Evolutionary conservation across 2,113 vertebrate species (phyloP), one percentile per base, ranked within the genome.

Genomic region (Peromyscus polionotus): DNA sequence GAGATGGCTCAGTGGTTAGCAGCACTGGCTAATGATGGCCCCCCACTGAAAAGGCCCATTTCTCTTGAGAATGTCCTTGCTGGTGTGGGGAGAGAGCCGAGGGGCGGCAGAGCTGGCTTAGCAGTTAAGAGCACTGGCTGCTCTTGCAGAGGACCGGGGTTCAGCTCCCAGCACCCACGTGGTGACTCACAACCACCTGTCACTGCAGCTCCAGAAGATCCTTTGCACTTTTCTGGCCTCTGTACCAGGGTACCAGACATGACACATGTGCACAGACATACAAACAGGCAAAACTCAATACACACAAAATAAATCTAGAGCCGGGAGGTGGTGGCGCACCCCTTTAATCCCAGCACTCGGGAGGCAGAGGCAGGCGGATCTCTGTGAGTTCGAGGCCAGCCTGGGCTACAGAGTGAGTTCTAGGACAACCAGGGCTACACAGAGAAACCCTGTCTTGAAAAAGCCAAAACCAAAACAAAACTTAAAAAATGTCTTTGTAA

Each of bases 51-150:
- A 73, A 95, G 86, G 51, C 26, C 48, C 61, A 11, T 67, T 89
- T 61, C 94, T 94, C 59, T 39, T 42, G 72, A 75, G 80, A 76
- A 90, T 39, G 42, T 91, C 65, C 72, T 88, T 31, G 84, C 13
- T 31, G 10, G 26, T 19, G 17, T 28, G 26, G 28, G 33, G 45
- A n/a, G 65, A 51, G 2, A 51, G 63, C 3, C 13, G 13, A 77
- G 45, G 76, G 4, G 76, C 22, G 12, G 8, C 48, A 57, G 31
- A 57, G 33, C 10, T 19, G 31, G 28, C 77, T 10, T 48, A 54
- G 77, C 77, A 80, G 31, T 54, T 54, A 19, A 76, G 28, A 33
- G 31, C 31, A 22, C 22, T 22, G 9, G 76, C 45, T 81, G 51
- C 51, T n/a, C 33, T 22, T 3, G 9, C 51, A 59, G 79, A 81